Conservation (phyloP, 2,113 vertebrate genomes). For the Phrynosoma blainvillii region DNA sequence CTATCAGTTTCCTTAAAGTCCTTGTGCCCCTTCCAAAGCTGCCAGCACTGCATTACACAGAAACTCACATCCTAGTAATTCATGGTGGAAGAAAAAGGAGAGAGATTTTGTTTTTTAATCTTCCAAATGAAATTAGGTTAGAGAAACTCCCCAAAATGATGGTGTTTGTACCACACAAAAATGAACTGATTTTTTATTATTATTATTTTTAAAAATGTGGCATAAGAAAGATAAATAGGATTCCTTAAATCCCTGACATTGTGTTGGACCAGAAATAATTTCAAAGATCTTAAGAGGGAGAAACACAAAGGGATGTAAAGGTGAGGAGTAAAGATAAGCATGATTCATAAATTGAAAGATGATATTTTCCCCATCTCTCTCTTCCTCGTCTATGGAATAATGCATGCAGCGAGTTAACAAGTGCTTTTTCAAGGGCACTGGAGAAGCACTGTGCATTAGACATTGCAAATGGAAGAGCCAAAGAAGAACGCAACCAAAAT, state of each 20-base stretch:
- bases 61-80: background rate
- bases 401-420: slow-evolving; percentile 63
- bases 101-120: background rate
- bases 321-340: slow-evolving; percentile 76
- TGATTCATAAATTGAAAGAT: slow-evolving; percentile 74
- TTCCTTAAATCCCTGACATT: slow-evolving; percentile 42
- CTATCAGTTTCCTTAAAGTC: background rate
- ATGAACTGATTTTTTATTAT: slow-evolving; percentile 2
- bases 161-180: slow-evolving; percentile 32
- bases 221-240: slow-evolving; percentile 48
- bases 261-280: slow-evolving; percentile 69
- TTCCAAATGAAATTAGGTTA: slow-evolving; percentile 40
- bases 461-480: slow-evolving; percentile 60
- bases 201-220: slow-evolving; percentile 31
- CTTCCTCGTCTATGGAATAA: slow-evolving; percentile 66
- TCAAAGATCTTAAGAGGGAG: slow-evolving; percentile 55
- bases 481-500: slow-evolving; percentile 66
- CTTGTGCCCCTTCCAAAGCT: background rate
- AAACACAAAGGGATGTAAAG: slow-evolving; percentile 73
- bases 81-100: background rate
- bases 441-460: slow-evolving; percentile 54
- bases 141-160: background rate
- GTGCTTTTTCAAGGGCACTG: slow-evolving; percentile 69
- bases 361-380: slow-evolving; percentile 43
- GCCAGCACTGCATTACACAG: fast-evolving